These are phyloP conservation scores for Poeciliopsis turneri DNA, from an alignment of 2,797 vertebrate species.

Conservation along the genomic window DNA sequence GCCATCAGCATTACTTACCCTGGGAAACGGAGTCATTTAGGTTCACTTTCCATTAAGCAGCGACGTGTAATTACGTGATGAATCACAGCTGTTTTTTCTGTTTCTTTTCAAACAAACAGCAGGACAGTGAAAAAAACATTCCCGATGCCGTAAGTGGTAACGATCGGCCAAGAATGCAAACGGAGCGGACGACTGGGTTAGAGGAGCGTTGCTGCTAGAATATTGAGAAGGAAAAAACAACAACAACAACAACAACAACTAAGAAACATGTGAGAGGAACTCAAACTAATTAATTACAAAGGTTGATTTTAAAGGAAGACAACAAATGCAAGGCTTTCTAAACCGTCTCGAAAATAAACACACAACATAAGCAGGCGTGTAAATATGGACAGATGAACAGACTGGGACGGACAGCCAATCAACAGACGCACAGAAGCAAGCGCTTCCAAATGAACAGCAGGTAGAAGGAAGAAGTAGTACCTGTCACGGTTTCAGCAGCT, in stretches of 20 bases:
- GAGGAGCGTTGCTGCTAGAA: not conserved
- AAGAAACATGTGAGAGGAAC: slow-evolving; percentile 13
- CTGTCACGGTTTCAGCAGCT: slow-evolving; percentile 84
- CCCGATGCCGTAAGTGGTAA: not conserved
- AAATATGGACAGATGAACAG: slow-evolving; percentile 71
- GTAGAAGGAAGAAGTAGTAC: slow-evolving; percentile 73
- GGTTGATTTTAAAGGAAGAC: slow-evolving; percentile 48
- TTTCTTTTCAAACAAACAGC: not conserved
- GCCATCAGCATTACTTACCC: slow-evolving; percentile 2
- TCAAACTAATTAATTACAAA: slow-evolving; percentile 18
- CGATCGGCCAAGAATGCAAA: not conserved
- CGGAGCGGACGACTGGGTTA: slow-evolving; percentile 1
- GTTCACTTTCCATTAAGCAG: not conserved
- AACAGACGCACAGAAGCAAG: slow-evolving; percentile 55
- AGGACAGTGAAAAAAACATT: not conserved
- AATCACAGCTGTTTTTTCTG: not conserved
- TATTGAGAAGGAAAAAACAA: not conserved
- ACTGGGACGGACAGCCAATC: slow-evolving; percentile 59
- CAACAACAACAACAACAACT: not conserved
- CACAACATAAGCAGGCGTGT: slow-evolving; percentile 57
- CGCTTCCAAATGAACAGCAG: slow-evolving; percentile 73
- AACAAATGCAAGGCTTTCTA: slow-evolving; percentile 26
- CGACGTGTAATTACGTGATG: not conserved
- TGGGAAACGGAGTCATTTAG: not conserved
- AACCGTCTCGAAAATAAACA: slow-evolving; percentile 36